phyloP scores from a whole-genome alignment of 2,888 invertebrate genomes.

The Sylvicola cinctus region DNA sequence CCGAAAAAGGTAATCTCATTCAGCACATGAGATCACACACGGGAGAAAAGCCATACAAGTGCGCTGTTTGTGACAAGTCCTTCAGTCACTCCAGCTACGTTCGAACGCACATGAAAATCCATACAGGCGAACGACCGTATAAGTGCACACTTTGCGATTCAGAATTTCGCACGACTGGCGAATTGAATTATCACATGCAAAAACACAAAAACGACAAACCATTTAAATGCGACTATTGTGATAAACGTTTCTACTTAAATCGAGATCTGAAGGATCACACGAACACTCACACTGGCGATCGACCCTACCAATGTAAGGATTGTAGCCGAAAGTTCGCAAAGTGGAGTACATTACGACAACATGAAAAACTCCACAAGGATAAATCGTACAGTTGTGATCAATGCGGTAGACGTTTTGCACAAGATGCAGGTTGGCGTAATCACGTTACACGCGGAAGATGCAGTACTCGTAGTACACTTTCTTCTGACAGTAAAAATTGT shows the following conservation, averaged over 20 bases:
- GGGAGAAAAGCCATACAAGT: no score
- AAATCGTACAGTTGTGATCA: slow-evolving; percentile 2
- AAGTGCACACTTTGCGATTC: slow-evolving; percentile 1
- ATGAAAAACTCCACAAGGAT: not conserved
- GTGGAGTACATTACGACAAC: no score
- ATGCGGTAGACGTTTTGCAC: slow-evolving; percentile 2
- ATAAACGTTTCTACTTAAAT: not conserved
- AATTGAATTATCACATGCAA: slow-evolving; percentile 2
- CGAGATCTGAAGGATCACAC: no score
- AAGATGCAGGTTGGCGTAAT: not conserved
- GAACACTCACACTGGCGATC: no score
- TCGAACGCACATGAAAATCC: slow-evolving; percentile 3
- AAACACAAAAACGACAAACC: slow-evolving; percentile 2
- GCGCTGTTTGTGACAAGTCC: not conserved
- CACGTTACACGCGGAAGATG: no score
- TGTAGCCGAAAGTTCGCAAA: no score
- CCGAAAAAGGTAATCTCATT: no score
- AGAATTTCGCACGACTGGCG: slow-evolving; percentile 1
- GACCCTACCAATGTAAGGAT: no score
- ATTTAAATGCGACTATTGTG: slow-evolving; percentile 2
- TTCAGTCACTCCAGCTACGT: slow-evolving; percentile 3
- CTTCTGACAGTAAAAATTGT: no score
- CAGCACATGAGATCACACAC: no score
- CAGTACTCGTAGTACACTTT: no score
- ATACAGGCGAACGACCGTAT: slow-evolving; percentile 1